Base-by-base conservation (phyloP, 2,888 invertebrate species). In the Teleiodes luculella region DNA sequence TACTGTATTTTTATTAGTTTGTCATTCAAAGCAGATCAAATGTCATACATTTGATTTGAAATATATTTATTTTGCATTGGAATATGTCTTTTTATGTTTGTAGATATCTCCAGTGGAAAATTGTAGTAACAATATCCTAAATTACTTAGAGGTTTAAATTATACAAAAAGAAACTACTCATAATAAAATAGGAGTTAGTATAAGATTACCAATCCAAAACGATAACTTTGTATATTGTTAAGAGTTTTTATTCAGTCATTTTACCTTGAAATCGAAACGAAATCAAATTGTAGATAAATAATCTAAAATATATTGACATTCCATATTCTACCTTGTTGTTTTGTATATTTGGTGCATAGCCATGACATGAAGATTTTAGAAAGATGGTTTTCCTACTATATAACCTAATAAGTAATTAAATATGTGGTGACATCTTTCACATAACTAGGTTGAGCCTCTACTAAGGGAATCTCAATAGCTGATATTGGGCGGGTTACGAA, bases 21-120 rank as follows among this genome's bases (percentile, higher is more conserved):
- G 85, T 86, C 85, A 79, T 82, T 80, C 74, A 78, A 78, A 78
- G 72, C 84, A 83, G 82, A 81, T 88, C 88, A 88, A 86, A 88
- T 88, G 88, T 88, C 86, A 87, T 88, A 88, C 88, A 88, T 88
- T 88, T 88, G 88, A 83, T 88, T 86, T 86, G 84, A 87, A 88
- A 88, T 87, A 88, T 88, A 87, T 88, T 88, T 88, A 88, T 86
- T 87, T 88, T 84, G 83, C 83, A 86, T 86, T 85, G 80, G 83
- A 83, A 83, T 80, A 78, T 80, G 86, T 84, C 86, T 86, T 87
- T 86, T 87, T 87, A 74, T 88, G 87, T 86, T 85, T 86, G 87
- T 88, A 87, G 88, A 84, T 88, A 87, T 86, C 77, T 82, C 85
- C 86, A 83, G 78, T 81, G 79, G 76, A 74, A 70, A 72, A 76